These are phyloP conservation scores for Lysiphlebus fabarum DNA, from an alignment of 1,140 invertebrate genomes.

Conservation along the genomic window DNA sequence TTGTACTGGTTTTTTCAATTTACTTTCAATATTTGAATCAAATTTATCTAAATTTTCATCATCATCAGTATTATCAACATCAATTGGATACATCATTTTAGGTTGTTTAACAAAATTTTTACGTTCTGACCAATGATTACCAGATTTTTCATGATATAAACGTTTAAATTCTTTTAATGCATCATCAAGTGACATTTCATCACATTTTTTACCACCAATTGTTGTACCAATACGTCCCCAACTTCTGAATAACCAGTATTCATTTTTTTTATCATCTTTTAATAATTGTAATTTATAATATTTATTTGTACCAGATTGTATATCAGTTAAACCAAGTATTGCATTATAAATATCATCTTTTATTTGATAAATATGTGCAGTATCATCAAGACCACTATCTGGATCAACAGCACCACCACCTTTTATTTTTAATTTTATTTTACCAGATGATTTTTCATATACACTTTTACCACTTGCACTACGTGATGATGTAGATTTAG, in stretches of 20 bases:
- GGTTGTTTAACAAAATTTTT: conserved; percentile 77
- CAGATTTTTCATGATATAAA: conserved; percentile 80
- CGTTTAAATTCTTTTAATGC: conserved; percentile 68
- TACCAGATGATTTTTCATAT: conserved; percentile 64
- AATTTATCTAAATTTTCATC: conserved; percentile 34
- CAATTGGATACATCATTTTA: conserved; percentile 82
- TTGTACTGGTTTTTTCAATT: conserved; percentile 75
- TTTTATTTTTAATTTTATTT: conserved; percentile 78
- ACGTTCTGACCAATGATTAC: conserved; percentile 72
- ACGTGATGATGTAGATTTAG: conserved; percentile 49
- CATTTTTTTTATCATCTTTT: conserved; percentile 67
- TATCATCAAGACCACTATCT: conserved; percentile 76
- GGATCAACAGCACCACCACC: conserved; percentile 87
- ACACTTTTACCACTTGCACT: conserved; percentile 57
- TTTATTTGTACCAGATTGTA: conserved; percentile 84
- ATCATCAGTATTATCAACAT: conserved; percentile 79
- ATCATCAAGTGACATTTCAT: conserved; percentile 58
- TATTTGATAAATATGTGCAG: conserved; percentile 75
- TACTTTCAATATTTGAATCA: conserved; percentile 59
- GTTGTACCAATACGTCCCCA: conserved; percentile 95
- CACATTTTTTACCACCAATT: conserved; percentile 79
- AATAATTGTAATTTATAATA: conserved; percentile 94
- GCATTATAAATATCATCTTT: conserved; percentile 68
- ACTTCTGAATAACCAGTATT: conserved; percentile 80
- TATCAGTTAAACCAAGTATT: conserved; percentile 81